Evolutionary conservation across 2,888 invertebrate species (phyloP), one percentile per base, ranked within the genome.

Genomic region (Drosophila affinis): DNA sequence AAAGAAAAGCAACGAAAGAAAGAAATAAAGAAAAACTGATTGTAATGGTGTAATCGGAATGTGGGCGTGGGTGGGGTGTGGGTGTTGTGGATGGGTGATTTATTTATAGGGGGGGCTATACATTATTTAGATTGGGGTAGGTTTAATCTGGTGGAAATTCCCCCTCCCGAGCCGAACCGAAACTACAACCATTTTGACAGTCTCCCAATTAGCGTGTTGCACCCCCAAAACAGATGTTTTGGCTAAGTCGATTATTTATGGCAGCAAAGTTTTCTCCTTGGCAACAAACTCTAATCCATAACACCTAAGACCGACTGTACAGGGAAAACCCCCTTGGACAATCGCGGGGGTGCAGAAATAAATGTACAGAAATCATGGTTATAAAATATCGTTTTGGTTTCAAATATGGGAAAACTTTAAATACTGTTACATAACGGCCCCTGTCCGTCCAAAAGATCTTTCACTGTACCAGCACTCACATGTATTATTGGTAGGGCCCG

Each of bases 211-310:
- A 44, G 51, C 48, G 32, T 57, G 27, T 57, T 21, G 14, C 14
- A n/a, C 39, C 12, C 69, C 49, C 49, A 70, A 53, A 53, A 68
- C 62, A 60, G 67, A 59, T 75, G 67, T 18, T 72, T 62, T 54
- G 53, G 45, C 53, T 63, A 67, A 61, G 54, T 48, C 53, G 62
- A 46, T 67, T 72, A 76, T 72, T 75, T 76, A 65, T 76, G 56
- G 63, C 55, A 18, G 44, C 12, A n/a, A 55, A 54, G n/a, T 55
- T 55, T 9, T 18, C 46, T 29, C 46, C 62, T 29, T 62, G 32
- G 49, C 39, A 62, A 62, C 62, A 49, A 48, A n/a, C 18, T 29
- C 10, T 3, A 44, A 49, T 58, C 14, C 56, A 57, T 24, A 14
- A 14, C 14, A 14, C 12, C 34, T 7, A 14, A 14, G 39, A 39